Base-by-base conservation (phyloP, 2,113 vertebrate species). In the Neopipo cinnamomea region DNA sequence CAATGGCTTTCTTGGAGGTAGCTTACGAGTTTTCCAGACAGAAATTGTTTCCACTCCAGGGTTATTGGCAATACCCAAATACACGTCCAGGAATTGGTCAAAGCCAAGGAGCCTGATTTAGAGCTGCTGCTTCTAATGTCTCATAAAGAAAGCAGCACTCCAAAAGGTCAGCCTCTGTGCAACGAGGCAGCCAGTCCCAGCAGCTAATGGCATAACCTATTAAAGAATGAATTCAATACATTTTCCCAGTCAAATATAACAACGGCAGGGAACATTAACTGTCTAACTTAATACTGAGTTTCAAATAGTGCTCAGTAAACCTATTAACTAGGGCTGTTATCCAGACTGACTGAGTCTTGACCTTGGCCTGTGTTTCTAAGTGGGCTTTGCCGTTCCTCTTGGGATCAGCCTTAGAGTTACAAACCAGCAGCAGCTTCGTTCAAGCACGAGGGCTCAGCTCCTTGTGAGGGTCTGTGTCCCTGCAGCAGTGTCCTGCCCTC, bases 41-140 rank as follows among this genome's bases (percentile, higher is more conserved):
- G 80, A 95, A 96, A 92, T 88, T 78, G 56, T 93, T 96, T 96
- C 84, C 83, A 81, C 94, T 88, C 88, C 91, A 89, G 52, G 25
- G 11, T 94, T 96, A 87, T 89, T 96, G 88, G 80, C 95, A 89
- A 49, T 78, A 84, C 23, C 41, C 65, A 89, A 65, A 72, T 82
- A 47, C 35, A 68, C 68, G 53, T 93, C 92, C 61, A 94, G 91
- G 85, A 97, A 84, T 65, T 2, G 5, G 76, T 85, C 49, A 72
- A 73, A 96, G 94, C 87, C 87, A 73, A 91, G 87, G 23, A 90
- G 42, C 39, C 47, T 94, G 82, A 91, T 95, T 89, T 91, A 95
- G 71, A 95, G 74, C 62, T 89, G 46, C 66, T 85, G 53, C 81
- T 95, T 93, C 47, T 37, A 70, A 22, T 50, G 50, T 70, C 74